Evolutionary conservation across 2,797 vertebrate species (phyloP).

Genomic region (Chaetodon trifasciatus): DNA sequence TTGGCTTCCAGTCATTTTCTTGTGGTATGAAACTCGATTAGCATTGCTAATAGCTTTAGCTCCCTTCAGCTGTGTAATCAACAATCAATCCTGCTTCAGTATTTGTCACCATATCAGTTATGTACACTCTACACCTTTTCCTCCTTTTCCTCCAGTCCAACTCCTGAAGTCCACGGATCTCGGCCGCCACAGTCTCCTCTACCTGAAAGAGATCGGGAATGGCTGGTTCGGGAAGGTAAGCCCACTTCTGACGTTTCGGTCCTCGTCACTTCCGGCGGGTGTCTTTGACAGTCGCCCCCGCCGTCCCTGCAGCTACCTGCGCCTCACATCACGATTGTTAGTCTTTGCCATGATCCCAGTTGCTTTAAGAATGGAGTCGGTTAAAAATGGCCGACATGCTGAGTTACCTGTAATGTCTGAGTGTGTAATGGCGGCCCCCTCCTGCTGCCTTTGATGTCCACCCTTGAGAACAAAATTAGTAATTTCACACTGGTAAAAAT

Average conservation of each 20-base stretch:
- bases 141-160: conserved; percentile 84
- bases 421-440: conserved; percentile 22
- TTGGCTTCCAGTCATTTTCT: conserved; percentile 4
- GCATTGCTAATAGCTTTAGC: background rate
- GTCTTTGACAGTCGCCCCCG: background rate
- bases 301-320: conserved; percentile 1
- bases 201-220: conserved; percentile 96
- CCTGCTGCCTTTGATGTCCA: conserved; percentile 53
- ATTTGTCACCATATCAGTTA: background rate
- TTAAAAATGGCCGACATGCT: conserved; percentile 44
- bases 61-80: background rate
- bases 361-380: conserved; percentile 16
- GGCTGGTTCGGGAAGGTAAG: conserved; percentile 99
- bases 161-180: conserved; percentile 90
- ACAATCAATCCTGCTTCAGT: background rate
- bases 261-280: conserved; percentile 21
- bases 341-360: conserved; percentile 8
- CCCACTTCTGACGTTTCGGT: background rate
- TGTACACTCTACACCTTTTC: background rate
- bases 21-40: background rate
- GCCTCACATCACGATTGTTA: conserved; percentile 8
- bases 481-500: background rate
- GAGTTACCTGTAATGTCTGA: conserved; percentile 37
- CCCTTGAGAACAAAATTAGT: background rate
- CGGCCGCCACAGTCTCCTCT: conserved; percentile 93